phyloP scores from a whole-genome alignment of 2,888 invertebrate genomes.

The Caenorhabditis virilis region DNA sequence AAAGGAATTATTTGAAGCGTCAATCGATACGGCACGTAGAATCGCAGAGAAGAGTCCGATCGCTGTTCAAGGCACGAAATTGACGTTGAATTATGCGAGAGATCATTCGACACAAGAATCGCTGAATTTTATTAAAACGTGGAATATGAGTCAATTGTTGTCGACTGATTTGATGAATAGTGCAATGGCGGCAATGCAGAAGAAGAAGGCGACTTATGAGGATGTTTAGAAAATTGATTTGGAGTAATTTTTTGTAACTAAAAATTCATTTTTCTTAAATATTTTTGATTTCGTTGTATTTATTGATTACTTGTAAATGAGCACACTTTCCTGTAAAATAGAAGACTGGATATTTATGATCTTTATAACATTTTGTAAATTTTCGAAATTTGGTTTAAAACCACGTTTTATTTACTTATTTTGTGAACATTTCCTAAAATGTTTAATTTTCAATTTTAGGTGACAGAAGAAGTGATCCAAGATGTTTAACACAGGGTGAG shows the following conservation, averaged over 20 bases:
- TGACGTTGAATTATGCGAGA: slow-evolving; percentile 79
- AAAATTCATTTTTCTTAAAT: background rate
- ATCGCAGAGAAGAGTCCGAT: slow-evolving; percentile 91
- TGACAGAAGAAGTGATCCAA: no score
- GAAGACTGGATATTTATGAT: no score
- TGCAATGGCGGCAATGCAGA: slow-evolving; percentile 75
- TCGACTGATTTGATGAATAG: slow-evolving; percentile 84
- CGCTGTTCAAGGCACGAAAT: slow-evolving; percentile 88
- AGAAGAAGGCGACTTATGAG: slow-evolving; percentile 47
- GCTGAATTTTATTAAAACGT: slow-evolving; percentile 83
- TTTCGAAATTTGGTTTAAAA: background rate
- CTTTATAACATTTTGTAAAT: no score
- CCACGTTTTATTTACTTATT: no score
- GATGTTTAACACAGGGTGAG: no score
- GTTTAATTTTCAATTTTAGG: no score
- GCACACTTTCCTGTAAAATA: no score
- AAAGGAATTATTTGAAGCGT: slow-evolving; percentile 24
- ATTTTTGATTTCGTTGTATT: background rate
- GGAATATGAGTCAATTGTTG: slow-evolving; percentile 86
- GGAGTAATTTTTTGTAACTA: background rate
- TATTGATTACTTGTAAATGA: background rate
- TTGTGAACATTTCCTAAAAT: no score
- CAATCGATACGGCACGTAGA: slow-evolving; percentile 75
- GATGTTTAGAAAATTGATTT: slow-evolving; percentile 40
- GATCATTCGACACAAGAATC: slow-evolving; percentile 86